A percentile compares a stretch with the other conserved stretches of the same genome.
phyloP scores from a whole-genome alignment of 2,888 invertebrate species.

The Bedellia somnulentella region DNA sequence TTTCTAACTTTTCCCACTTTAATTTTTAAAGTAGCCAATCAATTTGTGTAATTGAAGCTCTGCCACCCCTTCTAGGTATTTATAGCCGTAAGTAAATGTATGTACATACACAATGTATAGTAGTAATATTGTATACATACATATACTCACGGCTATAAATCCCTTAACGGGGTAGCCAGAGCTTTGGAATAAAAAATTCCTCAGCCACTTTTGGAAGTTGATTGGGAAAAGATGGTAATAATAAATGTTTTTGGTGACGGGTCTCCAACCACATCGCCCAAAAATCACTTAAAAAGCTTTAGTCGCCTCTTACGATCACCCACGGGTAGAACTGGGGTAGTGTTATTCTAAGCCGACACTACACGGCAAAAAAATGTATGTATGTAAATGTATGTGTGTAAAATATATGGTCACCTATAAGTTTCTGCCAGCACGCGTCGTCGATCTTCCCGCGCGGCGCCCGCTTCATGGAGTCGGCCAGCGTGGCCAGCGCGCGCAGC shows the following conservation, averaged over 20 bases:
- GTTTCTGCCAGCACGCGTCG: slow-evolving; percentile 87
- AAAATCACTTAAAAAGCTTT: no score
- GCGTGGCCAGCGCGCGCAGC: slow-evolving; percentile 88
- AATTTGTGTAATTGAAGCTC: background rate
- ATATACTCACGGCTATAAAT: no score
- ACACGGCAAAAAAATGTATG: background rate
- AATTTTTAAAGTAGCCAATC: background rate
- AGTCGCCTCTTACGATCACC: no score
- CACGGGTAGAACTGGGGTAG: no score
- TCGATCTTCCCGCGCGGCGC: slow-evolving; percentile 89
- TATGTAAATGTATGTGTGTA: background rate
- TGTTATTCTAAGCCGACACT: no score
- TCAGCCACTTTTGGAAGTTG: no score
- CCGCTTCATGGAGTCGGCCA: slow-evolving; percentile 89
- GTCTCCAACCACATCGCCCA: no score
- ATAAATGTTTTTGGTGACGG: no score
- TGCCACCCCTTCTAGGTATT: background rate
- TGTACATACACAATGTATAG: no score
- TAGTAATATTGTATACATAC: background rate
- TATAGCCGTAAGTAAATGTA: background rate
- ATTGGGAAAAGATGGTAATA: no score
- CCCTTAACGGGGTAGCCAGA: no score
- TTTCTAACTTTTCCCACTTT: background rate
- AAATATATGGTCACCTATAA: slow-evolving; percentile 76
- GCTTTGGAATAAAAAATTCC: no score